A percentile compares a stretch with the other conserved stretches of the same genome.
phyloP scores from a whole-genome alignment of 2,888 invertebrate species.

The Lottia scabra region DNA sequence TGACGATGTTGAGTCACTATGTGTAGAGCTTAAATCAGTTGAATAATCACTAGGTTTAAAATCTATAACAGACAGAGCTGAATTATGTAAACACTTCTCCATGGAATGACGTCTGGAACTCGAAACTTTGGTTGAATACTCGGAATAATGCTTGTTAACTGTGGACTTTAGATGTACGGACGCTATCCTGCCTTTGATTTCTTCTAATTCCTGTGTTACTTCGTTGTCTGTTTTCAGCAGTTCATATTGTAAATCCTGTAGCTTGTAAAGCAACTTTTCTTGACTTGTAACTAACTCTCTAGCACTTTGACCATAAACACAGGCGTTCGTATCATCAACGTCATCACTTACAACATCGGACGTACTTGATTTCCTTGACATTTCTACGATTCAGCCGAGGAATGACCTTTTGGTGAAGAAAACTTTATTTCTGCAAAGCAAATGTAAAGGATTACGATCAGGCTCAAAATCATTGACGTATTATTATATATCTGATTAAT shows the following conservation, averaged over 20 bases:
- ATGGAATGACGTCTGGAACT: background rate
- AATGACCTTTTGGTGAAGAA: no score
- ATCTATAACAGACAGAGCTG: background rate
- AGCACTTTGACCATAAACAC: conserved; percentile 2
- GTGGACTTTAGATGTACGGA: background rate
- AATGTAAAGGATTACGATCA: no score
- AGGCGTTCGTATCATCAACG: no score
- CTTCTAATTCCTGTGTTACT: conserved; percentile 19
- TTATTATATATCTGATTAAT: no score
- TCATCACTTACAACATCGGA: no score
- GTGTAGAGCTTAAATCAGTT: background rate
- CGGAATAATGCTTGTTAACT: background rate
- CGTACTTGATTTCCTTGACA: no score
- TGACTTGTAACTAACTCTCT: conserved; percentile 21
- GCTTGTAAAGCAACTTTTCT: conserved; percentile 17
- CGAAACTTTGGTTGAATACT: background rate
- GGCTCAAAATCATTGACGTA: no score
- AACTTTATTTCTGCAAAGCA: no score
- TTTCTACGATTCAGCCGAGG: no score
- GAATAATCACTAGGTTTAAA: background rate
- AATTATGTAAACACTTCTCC: background rate
- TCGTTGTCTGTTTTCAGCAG: conserved; percentile 23
- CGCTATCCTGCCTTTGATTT: conserved; percentile 9
- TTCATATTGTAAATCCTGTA: conserved; percentile 22
- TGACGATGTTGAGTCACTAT: background rate